phyloP scores from a whole-genome alignment of 2,113 vertebrate species.

The Gadus chalcogrammus region DNA sequence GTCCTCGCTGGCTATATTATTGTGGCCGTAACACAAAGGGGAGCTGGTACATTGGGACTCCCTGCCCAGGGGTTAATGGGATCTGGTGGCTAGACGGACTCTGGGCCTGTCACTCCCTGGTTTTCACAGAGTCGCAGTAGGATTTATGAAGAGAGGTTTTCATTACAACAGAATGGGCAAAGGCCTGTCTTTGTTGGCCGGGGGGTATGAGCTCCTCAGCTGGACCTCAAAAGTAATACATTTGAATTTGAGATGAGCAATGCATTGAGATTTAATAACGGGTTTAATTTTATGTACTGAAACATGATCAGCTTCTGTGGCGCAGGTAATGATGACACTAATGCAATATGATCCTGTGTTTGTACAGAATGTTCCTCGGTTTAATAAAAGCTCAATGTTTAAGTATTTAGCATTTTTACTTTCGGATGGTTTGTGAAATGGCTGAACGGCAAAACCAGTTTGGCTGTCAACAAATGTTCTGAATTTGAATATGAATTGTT shows the following conservation, averaged over 20 bases:
- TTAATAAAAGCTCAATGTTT: background rate
- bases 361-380: background rate
- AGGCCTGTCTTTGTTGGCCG: slow-evolving; percentile 10
- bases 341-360: too few species aligned
- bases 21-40: slow-evolving; percentile 24
- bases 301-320: too few species aligned
- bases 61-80: slow-evolving; percentile 40
- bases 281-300: too few species aligned
- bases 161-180: slow-evolving; percentile 12
- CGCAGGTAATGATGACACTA: too few species aligned
- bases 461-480: too few species aligned
- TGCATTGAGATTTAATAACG: background rate
- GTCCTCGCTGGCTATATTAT: slow-evolving; percentile 12
- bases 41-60: slow-evolving; percentile 5
- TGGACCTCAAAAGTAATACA: background rate
- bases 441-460: too few species aligned
- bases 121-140: slow-evolving; percentile 14
- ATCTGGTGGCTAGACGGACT: slow-evolving; percentile 39
- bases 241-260: background rate
- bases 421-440: too few species aligned
- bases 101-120: slow-evolving; percentile 22
- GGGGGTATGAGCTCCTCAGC: slow-evolving; percentile 6
- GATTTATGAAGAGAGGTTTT: slow-evolving; percentile 36
- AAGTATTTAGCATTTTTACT: background rate
- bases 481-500: too few species aligned